A percentile compares a stretch with the other conserved stretches of the same genome.
Evolutionary conservation across 2,888 invertebrate genomes (phyloP).

Genomic region (Agonopterix heracliana): DNA sequence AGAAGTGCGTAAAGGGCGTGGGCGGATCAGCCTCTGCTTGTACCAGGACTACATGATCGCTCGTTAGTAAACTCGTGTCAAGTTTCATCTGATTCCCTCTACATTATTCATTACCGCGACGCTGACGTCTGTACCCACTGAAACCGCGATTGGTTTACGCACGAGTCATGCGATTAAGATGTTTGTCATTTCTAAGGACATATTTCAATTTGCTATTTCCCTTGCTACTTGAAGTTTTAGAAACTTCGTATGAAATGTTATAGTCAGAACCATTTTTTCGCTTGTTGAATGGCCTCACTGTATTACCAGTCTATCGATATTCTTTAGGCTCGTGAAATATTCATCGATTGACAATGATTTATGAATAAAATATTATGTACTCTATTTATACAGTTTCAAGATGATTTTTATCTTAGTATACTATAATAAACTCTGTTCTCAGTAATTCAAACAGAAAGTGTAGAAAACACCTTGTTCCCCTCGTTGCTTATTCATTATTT

Average conservation of each 20-base stretch:
- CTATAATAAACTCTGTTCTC: background rate
- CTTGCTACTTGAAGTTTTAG: no score
- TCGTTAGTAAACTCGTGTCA: slow-evolving; percentile 4
- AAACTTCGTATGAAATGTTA: no score
- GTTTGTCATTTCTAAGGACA: no score
- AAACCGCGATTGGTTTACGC: no score
- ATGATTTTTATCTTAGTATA: background rate
- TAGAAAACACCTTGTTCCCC: background rate
- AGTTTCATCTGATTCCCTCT: slow-evolving; percentile 3
- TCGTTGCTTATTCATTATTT: slow-evolving; percentile 4
- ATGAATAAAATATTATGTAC: background rate
- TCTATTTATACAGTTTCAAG: background rate
- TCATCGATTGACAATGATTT: slow-evolving; percentile 10
- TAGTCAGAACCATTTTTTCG: no score
- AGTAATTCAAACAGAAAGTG: background rate
- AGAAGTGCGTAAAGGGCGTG: background rate
- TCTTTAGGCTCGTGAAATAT: slow-evolving; percentile 21
- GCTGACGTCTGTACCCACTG: background rate
- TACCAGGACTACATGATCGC: slow-evolving; percentile 3
- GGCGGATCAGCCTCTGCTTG: background rate
- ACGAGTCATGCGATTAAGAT: no score
- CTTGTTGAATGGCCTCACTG: no score
- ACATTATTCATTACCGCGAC: slow-evolving; percentile 6
- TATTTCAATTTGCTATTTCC: no score
- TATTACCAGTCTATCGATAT: slow-evolving; percentile 10